phyloP scores from a whole-genome alignment of 2,888 invertebrate species.

The Lepidocyrtoides sp. region DNA sequence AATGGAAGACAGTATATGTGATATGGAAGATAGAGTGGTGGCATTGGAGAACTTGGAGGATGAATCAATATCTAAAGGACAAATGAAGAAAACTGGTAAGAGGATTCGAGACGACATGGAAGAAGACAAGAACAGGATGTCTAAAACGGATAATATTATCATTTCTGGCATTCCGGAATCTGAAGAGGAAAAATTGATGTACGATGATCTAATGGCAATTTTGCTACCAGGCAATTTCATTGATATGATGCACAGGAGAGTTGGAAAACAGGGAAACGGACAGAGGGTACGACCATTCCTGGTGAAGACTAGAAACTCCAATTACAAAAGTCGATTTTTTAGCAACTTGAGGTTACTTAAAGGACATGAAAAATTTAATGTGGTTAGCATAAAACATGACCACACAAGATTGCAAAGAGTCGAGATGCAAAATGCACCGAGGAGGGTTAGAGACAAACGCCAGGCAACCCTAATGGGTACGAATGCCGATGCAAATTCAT shows the following conservation, averaged over 20 bases:
- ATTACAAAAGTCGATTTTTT: neutral
- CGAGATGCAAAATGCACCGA: too few species aligned
- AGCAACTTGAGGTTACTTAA: neutral
- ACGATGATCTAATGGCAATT: neutral
- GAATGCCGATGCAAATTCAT: too few species aligned
- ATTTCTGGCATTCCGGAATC: neutral
- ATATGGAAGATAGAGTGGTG: neutral
- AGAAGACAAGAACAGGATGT: neutral
- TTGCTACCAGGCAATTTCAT: neutral
- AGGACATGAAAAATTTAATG: neutral
- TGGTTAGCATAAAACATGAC: neutral
- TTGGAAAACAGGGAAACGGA: too few species aligned
- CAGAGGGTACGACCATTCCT: neutral
- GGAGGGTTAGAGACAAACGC: too few species aligned
- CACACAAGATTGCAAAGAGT: too few species aligned
- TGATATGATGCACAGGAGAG: neutral
- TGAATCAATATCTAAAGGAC: neutral
- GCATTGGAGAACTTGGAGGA: neutral
- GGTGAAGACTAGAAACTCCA: neutral
- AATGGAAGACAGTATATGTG: neutral
- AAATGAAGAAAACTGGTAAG: neutral
- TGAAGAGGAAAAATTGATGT: neutral
- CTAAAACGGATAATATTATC: neutral
- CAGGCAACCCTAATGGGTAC: too few species aligned
- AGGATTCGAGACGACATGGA: neutral